phyloP scores from a whole-genome alignment of 2,888 invertebrate species.

The Chydorus sphaericus region DNA sequence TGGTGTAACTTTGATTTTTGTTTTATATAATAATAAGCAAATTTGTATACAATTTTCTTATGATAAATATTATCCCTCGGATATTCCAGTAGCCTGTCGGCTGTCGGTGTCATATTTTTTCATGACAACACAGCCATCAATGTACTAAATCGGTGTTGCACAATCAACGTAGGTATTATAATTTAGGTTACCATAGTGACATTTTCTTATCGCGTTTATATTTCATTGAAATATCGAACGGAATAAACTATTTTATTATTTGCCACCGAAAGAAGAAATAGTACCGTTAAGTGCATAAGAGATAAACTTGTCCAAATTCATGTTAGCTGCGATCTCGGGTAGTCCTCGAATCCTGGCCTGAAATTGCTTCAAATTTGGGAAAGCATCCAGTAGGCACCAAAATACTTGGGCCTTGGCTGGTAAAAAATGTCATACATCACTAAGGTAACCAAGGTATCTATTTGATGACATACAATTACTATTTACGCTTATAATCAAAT shows the following conservation, averaged over 20 bases:
- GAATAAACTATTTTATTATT: background rate
- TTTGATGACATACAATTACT: background rate
- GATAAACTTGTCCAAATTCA: conserved; percentile 25
- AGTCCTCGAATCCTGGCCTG: conserved; percentile 26
- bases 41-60: too few relatives aligned
- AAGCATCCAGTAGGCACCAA: conserved; percentile 26
- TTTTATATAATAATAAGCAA: too few relatives aligned
- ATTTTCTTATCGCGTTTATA: too few relatives aligned
- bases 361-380: conserved; percentile 28
- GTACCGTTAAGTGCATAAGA: conserved; percentile 24
- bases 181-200: too few relatives aligned
- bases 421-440: conserved; percentile 30
- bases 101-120: too few relatives aligned
- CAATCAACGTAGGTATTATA: too few relatives aligned
- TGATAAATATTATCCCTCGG: too few relatives aligned
- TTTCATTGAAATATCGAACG: too few relatives aligned
- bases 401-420: conserved; percentile 26
- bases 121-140: too few relatives aligned
- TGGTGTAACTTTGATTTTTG: too few relatives aligned
- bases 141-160: too few relatives aligned
- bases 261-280: background rate
- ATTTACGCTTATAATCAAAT: background rate
- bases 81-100: too few relatives aligned
- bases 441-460: conserved; percentile 30
- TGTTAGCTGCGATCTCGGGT: conserved; percentile 24